These are phyloP conservation scores for Talpa occidentalis DNA, from an alignment of 2,113 vertebrate species.

Conservation along the genomic window DNA sequence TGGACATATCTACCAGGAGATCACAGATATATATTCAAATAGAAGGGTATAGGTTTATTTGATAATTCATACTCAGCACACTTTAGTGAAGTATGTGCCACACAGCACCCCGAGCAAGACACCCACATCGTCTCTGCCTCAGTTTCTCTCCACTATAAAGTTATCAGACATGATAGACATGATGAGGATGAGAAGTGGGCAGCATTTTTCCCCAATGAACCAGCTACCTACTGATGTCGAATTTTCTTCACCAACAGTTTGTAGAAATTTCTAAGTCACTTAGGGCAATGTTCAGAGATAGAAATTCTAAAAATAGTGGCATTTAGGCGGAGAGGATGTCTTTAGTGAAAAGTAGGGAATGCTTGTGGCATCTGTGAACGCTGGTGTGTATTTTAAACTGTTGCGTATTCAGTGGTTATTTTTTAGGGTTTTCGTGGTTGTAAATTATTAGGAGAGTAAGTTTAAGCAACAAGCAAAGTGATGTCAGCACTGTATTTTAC, in stretches of 20 bases:
- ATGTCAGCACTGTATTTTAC: not conserved
- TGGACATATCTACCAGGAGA: not conserved
- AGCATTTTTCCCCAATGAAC: not conserved
- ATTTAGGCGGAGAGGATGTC: constrained; percentile 27
- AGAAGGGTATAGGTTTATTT: not conserved
- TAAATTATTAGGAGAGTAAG: not conserved
- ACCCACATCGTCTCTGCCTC: not conserved
- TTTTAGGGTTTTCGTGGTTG: not conserved
- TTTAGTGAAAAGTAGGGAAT: not conserved
- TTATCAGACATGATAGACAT: not conserved
- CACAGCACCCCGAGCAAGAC: not conserved
- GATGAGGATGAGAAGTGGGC: not conserved
- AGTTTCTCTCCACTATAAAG: not conserved
- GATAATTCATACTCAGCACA: not conserved
- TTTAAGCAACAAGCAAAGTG: not conserved
- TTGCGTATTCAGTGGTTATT: not conserved
- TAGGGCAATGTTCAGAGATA: constrained; percentile 47
- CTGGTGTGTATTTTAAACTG: constrained; percentile 11
- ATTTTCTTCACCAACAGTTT: constrained; percentile 27
- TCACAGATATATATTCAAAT: not conserved
- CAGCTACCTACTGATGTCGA: not conserved
- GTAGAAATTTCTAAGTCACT: constrained; percentile 42
- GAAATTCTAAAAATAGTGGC: constrained; percentile 55
- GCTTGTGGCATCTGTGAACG: not conserved
- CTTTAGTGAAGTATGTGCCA: not conserved